phyloP scores from a whole-genome alignment of 64 coral and sea anemone genomes.

The Astreopora myriophthalma region DNA sequence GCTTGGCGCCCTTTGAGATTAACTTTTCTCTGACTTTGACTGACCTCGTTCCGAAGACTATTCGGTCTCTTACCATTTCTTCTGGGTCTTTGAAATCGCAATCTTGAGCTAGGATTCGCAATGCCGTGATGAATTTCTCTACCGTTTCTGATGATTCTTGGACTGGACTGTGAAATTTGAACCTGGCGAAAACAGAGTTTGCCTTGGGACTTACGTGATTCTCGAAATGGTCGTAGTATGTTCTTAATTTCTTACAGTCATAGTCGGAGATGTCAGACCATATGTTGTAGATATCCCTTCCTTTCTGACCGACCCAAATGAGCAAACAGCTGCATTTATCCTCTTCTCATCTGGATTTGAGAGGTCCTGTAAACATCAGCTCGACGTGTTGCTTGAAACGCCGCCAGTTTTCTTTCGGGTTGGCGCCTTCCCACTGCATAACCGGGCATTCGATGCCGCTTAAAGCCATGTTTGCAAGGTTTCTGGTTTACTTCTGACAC shows the following conservation, averaged over 20 bases:
- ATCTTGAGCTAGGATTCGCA: constrained; percentile 18
- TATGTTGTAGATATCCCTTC: too few relatives aligned
- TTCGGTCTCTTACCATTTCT: constrained; percentile 61
- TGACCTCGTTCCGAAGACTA: constrained; percentile 42
- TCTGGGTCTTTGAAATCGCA: constrained; percentile 36
- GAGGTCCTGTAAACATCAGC: too few relatives aligned
- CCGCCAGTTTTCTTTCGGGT: too few relatives aligned
- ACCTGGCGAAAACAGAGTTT: constrained; percentile 54
- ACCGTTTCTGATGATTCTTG: not conserved
- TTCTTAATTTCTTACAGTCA: constrained; percentile 33
- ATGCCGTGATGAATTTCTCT: constrained; percentile 17
- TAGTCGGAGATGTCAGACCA: too few relatives aligned
- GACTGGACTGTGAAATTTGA: constrained; percentile 26
- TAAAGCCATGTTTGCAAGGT: too few relatives aligned
- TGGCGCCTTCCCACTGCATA: constrained; percentile 29
- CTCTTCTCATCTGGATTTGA: not conserved
- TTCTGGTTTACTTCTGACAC: too few relatives aligned
- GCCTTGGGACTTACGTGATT: constrained; percentile 49
- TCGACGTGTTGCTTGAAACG: too few relatives aligned
- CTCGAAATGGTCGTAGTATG: constrained; percentile 67
- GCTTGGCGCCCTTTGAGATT: constrained; percentile 25
- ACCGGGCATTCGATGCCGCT: not conserved
- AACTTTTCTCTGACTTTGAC: constrained; percentile 53
- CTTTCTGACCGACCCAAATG: too few relatives aligned
- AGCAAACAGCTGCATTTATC: too few relatives aligned